Evolutionary conservation across 2,113 vertebrate genomes (phyloP).

Genomic region (Xiphophorus maculatus): DNA sequence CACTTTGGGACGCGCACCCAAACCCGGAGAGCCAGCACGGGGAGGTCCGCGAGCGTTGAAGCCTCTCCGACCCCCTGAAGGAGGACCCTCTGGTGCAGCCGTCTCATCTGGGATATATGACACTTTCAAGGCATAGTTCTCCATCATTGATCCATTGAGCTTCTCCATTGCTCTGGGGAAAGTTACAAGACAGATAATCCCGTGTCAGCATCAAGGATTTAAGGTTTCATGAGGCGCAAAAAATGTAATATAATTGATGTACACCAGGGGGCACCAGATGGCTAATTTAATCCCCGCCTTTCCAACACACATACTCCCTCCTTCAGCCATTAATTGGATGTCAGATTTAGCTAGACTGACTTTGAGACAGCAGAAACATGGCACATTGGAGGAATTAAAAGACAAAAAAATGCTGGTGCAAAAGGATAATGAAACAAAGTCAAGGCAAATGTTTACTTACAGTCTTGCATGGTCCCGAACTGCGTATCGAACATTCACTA

Average conservation of each 20-base stretch:
- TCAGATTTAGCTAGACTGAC: slow-evolving; percentile 44
- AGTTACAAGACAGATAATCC: not conserved
- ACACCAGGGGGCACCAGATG: slow-evolving; percentile 74
- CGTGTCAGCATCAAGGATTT: slow-evolving; percentile 3
- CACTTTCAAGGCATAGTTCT: slow-evolving; percentile 93
- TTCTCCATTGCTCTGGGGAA: slow-evolving; percentile 92
- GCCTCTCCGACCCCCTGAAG: slow-evolving; percentile 83
- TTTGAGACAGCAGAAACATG: slow-evolving; percentile 39
- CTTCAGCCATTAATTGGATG: slow-evolving; percentile 18
- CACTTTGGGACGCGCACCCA: slow-evolving; percentile 86
- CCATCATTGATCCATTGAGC: slow-evolving; percentile 94
- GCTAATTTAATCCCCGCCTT: slow-evolving; percentile 47
- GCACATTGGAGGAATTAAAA: slow-evolving; percentile 5
- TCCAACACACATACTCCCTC: not conserved
- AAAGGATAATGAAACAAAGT: not conserved
- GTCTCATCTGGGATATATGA: slow-evolving; percentile 96
- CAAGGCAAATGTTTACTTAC: slow-evolving; percentile 81
- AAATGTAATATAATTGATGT: slow-evolving; percentile 37
- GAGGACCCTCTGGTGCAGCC: slow-evolving; percentile 78
- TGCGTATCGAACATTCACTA: slow-evolving; percentile 96
- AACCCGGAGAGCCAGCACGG: slow-evolving; percentile 87
- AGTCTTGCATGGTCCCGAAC: slow-evolving; percentile 96
- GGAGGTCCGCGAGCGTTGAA: slow-evolving; percentile 87
- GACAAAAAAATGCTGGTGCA: not conserved
- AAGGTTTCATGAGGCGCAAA: slow-evolving; percentile 2